A percentile compares a stretch with the other conserved stretches of the same genome.
Evolutionary conservation across 1,140 invertebrate species (phyloP).

Genomic region (Acromyrmex heyeri): DNA sequence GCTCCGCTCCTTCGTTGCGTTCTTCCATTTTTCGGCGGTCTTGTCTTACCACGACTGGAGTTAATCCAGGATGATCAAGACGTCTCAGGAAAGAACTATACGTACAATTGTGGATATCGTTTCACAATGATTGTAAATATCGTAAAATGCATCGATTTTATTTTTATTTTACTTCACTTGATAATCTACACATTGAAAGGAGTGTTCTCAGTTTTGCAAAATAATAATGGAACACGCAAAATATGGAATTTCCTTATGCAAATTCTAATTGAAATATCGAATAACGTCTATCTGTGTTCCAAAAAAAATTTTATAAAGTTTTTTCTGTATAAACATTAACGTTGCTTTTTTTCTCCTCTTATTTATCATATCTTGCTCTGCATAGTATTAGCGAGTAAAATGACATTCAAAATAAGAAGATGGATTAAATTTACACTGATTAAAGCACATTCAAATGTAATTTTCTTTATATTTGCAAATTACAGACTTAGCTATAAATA

Average conservation of each 20-base stretch:
- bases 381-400: background rate
- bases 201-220: background rate
- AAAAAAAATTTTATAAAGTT: background rate
- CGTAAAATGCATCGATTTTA: background rate
- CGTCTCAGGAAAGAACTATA: background rate
- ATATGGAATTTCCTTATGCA: background rate
- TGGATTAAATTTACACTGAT: background rate
- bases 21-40: slow-evolving; percentile 16
- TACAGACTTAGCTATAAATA: background rate
- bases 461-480: background rate
- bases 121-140: background rate
- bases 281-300: background rate
- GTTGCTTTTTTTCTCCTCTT: background rate
- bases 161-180: background rate
- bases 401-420: background rate
- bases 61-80: slow-evolving; percentile 32
- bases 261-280: background rate
- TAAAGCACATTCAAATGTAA: background rate
- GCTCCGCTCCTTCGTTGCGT: background rate
- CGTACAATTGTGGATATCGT: background rate
- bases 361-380: background rate
- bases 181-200: background rate
- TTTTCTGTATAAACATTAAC: background rate
- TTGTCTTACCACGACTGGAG: background rate
- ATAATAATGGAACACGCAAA: background rate